A percentile compares a stretch with the other conserved stretches of the same genome.
phyloP scores from a whole-genome alignment of 1,140 invertebrate species.

The Telenomus remus region DNA sequence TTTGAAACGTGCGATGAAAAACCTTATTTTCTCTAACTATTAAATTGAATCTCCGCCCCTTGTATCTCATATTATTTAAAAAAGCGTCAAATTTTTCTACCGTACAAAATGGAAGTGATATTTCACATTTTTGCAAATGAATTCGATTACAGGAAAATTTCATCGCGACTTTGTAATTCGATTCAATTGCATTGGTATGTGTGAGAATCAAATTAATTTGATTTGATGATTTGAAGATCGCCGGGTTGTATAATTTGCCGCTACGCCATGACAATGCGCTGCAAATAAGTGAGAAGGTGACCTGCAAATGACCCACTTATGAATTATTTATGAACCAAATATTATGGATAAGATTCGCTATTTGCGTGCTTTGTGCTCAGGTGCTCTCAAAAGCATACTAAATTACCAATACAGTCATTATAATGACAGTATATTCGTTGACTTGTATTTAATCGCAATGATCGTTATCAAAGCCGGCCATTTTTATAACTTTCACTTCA shows the following conservation, averaged over 20 bases:
- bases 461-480: not conserved
- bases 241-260: not conserved
- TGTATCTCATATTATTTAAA: too few relatives aligned
- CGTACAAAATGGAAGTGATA: too few relatives aligned
- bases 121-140: too few relatives aligned
- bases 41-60: too few relatives aligned
- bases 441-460: not conserved
- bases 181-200: too few relatives aligned
- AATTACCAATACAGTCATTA: not conserved
- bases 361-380: conserved; percentile 4
- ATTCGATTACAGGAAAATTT: too few relatives aligned
- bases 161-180: too few relatives aligned
- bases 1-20: too few relatives aligned
- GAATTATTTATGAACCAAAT: conserved; percentile 7
- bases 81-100: too few relatives aligned
- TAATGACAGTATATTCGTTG: not conserved
- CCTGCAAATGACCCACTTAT: not conserved
- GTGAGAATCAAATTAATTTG: too few relatives aligned
- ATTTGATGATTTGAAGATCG: conserved; percentile 1
- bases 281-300: not conserved
- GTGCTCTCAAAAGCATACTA: conserved; percentile 2
- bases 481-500: conserved; percentile 2
- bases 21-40: too few relatives aligned
- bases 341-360: conserved; percentile 6
- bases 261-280: not conserved